Percentiles rank a stretch among this genome's conserved stretches.
Evolutionary conservation across 2,797 vertebrate genomes (phyloP).

Genomic region (Lepus townsendii): DNA sequence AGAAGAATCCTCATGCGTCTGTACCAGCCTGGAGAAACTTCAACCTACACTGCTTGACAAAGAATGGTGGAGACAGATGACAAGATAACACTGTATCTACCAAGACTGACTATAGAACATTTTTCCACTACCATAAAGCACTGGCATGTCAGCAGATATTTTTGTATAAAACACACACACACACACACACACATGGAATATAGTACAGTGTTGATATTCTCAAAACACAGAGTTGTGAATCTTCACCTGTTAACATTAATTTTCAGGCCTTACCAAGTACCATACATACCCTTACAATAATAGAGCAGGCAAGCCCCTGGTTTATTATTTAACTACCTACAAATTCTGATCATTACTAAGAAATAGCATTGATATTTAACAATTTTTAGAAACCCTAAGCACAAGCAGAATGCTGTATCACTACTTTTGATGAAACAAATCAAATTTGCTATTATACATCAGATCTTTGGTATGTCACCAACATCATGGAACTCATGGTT

Average conservation of each 20-base stretch:
- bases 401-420: not conserved
- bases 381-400: conserved; percentile 50
- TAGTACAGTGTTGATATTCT: not conserved
- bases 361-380: conserved; percentile 23
- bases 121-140: not conserved
- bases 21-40: conserved; percentile 22
- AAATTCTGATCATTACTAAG: conserved; percentile 41
- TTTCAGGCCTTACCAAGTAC: conserved; percentile 43
- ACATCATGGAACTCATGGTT: conserved; percentile 57
- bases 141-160: not conserved
- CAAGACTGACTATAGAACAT: not conserved
- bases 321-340: conserved; percentile 52
- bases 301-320: not conserved
- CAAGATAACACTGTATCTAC: not conserved
- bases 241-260: conserved; percentile 48
- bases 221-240: not conserved
- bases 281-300: not conserved
- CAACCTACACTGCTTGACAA: not conserved
- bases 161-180: not conserved
- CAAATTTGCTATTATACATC: conserved; percentile 22
- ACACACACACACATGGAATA: not conserved
- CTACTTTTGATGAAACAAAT: conserved; percentile 25
- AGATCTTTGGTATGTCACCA: conserved; percentile 12
- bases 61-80: not conserved
- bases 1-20: not conserved